Evolutionary conservation across 2,797 vertebrate species (phyloP).

Genomic region (Sebastes miniatus): DNA sequence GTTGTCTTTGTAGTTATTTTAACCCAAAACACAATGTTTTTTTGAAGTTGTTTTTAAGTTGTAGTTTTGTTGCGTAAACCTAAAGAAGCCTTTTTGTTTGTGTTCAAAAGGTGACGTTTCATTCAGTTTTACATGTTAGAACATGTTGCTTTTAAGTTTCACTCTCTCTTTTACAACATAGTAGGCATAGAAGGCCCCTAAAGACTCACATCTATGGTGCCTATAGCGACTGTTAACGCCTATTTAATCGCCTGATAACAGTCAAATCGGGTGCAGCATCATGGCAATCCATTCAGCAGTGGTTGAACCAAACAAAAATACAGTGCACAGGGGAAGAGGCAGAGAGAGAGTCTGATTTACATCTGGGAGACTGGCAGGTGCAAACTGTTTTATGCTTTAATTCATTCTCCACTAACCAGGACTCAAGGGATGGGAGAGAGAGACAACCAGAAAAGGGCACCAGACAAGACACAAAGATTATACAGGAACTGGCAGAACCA

Average conservation of each 20-base stretch:
- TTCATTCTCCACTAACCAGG: neutral
- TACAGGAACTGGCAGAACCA: neutral
- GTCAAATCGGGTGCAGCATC: fast-evolving
- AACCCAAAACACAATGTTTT: neutral
- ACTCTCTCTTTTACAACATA: neutral
- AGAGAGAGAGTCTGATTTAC: neutral
- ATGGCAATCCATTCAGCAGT: neutral
- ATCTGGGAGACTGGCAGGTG: neutral
- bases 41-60: neutral
- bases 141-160: too few species aligned
- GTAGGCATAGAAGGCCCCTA: neutral
- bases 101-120: too few species aligned
- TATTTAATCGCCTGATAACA: neutral
- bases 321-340: neutral
- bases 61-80: neutral
- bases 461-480: neutral
- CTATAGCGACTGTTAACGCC: neutral
- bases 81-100: neutral
- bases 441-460: neutral
- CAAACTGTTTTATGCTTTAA: neutral
- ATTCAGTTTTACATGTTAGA: too few species aligned
- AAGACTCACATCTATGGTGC: neutral
- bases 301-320: neutral
- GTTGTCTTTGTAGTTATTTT: too few species aligned
- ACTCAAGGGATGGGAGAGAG: neutral